Percentiles rank a stretch among this genome's conserved stretches.
Evolutionary conservation across 1,140 invertebrate species (phyloP).

Genomic region (Nasonia giraulti): DNA sequence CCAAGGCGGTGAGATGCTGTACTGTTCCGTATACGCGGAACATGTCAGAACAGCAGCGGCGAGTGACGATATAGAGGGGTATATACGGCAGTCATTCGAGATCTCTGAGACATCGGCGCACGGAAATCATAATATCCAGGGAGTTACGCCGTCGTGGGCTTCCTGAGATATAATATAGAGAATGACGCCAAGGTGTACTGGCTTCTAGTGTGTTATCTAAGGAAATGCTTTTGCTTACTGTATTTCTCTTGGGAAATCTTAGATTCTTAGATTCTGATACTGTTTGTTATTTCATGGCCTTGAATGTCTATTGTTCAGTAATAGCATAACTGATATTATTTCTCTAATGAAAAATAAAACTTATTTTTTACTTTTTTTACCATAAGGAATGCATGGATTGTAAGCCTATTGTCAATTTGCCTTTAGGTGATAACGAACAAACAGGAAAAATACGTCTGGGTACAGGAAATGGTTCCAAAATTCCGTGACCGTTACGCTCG

Average conservation of each 20-base stretch:
- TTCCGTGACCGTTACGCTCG: not conserved
- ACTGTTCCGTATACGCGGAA: not conserved
- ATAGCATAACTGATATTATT: too few relatives aligned
- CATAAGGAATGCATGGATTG: too few relatives aligned
- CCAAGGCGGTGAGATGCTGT: not conserved
- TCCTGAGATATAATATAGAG: not conserved
- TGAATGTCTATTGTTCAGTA: too few relatives aligned
- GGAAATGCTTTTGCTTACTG: not conserved
- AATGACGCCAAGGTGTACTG: not conserved
- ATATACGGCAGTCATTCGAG: conserved; percentile 6
- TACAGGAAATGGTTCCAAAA: not conserved
- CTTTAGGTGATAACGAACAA: not conserved
- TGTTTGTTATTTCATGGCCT: too few relatives aligned
- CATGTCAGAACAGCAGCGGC: not conserved
- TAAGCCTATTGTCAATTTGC: not conserved
- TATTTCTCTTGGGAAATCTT: not conserved
- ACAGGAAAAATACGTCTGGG: not conserved
- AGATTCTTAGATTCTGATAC: too few relatives aligned
- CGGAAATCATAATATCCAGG: not conserved
- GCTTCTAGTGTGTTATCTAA: not conserved
- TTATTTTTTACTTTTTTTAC: too few relatives aligned
- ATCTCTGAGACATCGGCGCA: conserved; percentile 2
- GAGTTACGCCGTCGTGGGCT: not conserved
- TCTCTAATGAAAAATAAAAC: too few relatives aligned
- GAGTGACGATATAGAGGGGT: not conserved